These are phyloP conservation scores for Ranitomeya imitator DNA, from an alignment of 2,113 vertebrate species.

Conservation along the genomic window DNA sequence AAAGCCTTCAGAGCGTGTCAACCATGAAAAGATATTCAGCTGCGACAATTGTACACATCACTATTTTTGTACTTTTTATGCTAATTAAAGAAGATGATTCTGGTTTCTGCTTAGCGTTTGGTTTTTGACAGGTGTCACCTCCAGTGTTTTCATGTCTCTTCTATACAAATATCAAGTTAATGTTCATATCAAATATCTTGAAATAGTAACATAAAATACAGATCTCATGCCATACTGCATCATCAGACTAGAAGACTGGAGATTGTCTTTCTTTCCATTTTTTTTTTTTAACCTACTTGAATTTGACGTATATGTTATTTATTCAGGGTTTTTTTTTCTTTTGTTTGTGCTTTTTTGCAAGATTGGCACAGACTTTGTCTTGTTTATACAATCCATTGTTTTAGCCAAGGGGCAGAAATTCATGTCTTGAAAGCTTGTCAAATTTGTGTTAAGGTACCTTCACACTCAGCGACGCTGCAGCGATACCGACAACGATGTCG, in stretches of 20 bases:
- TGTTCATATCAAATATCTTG: neutral
- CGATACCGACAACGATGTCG: no score
- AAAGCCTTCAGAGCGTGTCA: slow-evolving; percentile 15
- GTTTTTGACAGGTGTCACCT: slow-evolving; percentile 52
- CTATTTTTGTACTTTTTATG: neutral
- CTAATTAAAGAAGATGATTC: slow-evolving; percentile 39
- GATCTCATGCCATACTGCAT: neutral
- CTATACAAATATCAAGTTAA: neutral
- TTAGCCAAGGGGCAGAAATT: slow-evolving; percentile 13
- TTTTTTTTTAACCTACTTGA: slow-evolving; percentile 8
- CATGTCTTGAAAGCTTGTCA: slow-evolving; percentile 38
- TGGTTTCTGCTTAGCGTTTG: slow-evolving; percentile 14
- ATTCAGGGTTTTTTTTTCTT: neutral
- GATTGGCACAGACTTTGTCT: slow-evolving; percentile 12
- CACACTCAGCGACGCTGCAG: no score
- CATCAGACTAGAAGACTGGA: neutral
- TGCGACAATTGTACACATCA: slow-evolving; percentile 16
- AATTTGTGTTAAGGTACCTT: slow-evolving; percentile 34
- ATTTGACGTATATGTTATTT: neutral
- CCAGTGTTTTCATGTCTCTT: slow-evolving; percentile 22
- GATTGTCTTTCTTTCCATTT: neutral
- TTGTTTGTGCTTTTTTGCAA: neutral
- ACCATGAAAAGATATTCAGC: slow-evolving; percentile 21
- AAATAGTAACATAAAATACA: neutral
- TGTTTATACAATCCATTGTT: slow-evolving; percentile 29